These are phyloP conservation scores for Plagiodera versicolora DNA, from an alignment of 2,888 invertebrate genomes.

Conservation along the genomic window DNA sequence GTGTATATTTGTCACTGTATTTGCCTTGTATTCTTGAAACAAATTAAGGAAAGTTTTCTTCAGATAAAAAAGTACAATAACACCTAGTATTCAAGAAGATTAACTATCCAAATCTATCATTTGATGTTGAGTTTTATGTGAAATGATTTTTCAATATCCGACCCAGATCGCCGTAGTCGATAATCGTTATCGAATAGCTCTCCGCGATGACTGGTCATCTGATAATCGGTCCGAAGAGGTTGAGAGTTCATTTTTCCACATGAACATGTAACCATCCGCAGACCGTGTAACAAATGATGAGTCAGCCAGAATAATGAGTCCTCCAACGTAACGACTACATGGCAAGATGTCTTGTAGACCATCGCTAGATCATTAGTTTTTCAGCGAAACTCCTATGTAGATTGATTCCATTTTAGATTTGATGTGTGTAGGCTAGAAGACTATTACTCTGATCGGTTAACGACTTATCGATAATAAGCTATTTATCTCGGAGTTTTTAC, in stretches of 20 bases:
- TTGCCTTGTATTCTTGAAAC: too few species aligned
- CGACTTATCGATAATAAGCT: constrained; percentile 32
- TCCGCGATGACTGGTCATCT: background rate
- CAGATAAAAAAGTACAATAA: too few species aligned
- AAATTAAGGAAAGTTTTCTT: too few species aligned
- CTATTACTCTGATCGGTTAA: constrained; percentile 32
- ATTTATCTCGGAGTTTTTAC: constrained; percentile 29
- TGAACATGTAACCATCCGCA: background rate
- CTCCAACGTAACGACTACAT: constrained; percentile 24
- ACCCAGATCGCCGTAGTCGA: too few species aligned
- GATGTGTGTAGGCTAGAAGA: constrained; percentile 32
- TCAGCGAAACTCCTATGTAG: constrained; percentile 19
- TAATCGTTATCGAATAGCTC: too few species aligned
- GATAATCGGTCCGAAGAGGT: too few species aligned
- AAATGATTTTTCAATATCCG: too few species aligned
- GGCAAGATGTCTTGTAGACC: constrained; percentile 15
- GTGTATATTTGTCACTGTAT: too few species aligned
- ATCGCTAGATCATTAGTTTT: constrained; percentile 20
- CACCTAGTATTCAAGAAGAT: too few species aligned
- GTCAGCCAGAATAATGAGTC: constrained; percentile 31
- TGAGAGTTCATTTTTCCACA: background rate
- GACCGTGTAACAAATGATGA: constrained; percentile 22
- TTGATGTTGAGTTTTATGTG: too few species aligned
- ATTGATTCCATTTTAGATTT: constrained; percentile 34
- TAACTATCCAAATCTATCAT: too few species aligned